Conservation (phyloP, 92 coral and sea anemone genomes). For the Micromussa lordhowensis region DNA sequence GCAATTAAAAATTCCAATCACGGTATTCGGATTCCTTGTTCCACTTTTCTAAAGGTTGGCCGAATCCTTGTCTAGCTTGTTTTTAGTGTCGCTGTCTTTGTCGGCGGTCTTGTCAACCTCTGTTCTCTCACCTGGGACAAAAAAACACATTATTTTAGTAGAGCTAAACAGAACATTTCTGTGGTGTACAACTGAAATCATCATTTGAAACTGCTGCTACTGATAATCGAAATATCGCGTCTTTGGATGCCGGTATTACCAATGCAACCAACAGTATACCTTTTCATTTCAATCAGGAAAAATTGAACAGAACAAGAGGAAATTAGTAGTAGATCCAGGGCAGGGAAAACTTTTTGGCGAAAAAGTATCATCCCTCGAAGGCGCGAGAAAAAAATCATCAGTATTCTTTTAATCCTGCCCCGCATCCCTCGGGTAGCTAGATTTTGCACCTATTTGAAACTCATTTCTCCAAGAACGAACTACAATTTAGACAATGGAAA, state of each 20-base stretch:
- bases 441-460: too few relatives aligned
- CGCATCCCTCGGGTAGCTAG: too few relatives aligned
- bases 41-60: neutral
- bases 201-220: neutral
- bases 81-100: neutral
- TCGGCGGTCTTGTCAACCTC: neutral
- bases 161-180: neutral
- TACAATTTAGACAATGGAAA: too few relatives aligned
- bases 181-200: neutral
- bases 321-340: too few relatives aligned
- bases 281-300: neutral
- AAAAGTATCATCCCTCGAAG: too few relatives aligned
- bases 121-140: slow-evolving; percentile 3
- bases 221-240: neutral
- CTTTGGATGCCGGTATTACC: neutral
- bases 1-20: too few relatives aligned
- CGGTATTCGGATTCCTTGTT: too few relatives aligned
- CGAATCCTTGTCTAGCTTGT: neutral
- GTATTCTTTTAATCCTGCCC: too few relatives aligned
- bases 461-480: too few relatives aligned
- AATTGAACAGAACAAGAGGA: neutral
- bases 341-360: too few relatives aligned
- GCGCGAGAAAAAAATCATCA: too few relatives aligned
- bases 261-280: neutral
- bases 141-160: neutral